Evolutionary conservation across 2,888 invertebrate genomes (phyloP), one percentile per base, ranked within the genome.

Genomic region (Oscheius myriophilus): DNA sequence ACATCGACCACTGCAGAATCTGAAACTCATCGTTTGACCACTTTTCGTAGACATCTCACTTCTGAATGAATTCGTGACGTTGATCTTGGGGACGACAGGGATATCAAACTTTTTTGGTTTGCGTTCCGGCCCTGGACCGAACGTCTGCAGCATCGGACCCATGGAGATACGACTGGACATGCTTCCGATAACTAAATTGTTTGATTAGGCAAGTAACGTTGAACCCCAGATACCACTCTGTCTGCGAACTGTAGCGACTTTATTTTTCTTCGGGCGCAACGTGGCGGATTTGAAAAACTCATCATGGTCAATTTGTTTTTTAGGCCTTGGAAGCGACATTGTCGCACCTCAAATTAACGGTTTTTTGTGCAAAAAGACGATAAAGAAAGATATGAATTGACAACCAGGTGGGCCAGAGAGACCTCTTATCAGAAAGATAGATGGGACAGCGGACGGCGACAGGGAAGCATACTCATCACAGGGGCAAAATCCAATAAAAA

Each of bases 211-310:
- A 26, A 43, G 41, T 23, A 23, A 11, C n/a, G 12, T 53, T 21
- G 26, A 18, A 16, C 14, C n/a, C 12, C 18, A 4, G n/a, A 25
- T 66, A 73, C 73, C 73, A 49, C 70, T 70, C 53, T 57, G 53
- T 53, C 73, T 64, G 39, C 69, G 65, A 49, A 69, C 57, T 21
- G 69, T 69, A 54, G 62, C 63, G 7, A 53, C 62, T 25, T 65
- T 69, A 33, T 57, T 59, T 45, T 58, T 63, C 9, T 65, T 65
- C 14, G 71, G 73, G 7, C 73, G 65, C 25, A 73, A 39, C 7
- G 73, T 73, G 12, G 70, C 70, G 9, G 70, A 70, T 43, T 66
- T 64, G 33, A 69, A 61, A 49, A 71, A 71, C 18, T 70, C 73
- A 23, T 54, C 65, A 21, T 54, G 54, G 26, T 65, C 46, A 45